Evolutionary conservation across 2,797 vertebrate species (phyloP), one percentile per base, ranked within the genome.

Genomic region (Melanotaenia pygmaea): DNA sequence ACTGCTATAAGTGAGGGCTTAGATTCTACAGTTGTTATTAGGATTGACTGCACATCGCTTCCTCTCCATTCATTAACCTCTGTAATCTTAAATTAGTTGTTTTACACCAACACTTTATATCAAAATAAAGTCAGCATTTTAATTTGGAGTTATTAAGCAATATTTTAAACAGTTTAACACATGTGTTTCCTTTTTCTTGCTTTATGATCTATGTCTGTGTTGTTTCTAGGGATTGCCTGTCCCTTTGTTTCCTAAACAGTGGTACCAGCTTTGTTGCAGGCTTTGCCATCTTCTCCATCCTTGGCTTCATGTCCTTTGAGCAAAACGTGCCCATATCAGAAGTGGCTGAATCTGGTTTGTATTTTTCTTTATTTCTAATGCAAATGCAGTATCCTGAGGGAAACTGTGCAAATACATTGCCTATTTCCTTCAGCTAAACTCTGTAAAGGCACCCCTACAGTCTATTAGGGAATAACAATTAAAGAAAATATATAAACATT

Each of bases 201-300:
- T 1, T 28, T 11, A 3, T 30, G 2, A 32, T 0, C 11, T 10
- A 3, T 58, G 20, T 77, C 32, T 85, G 14, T 81, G 56, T 60
- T 65, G 0, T 80, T 76, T 82, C 37, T 76, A 99, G 98, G 93
- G 98, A 99, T 81, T 98, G 97, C 37, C 59, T 99, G 9, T 95
- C 93, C 2, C 94, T 99, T 47, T 98, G 97, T 89, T 96, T 98
- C 88, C 91, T 99, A 72, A 99, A 99, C 92, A 98, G 98, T 0
- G 96, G 96, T 2, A 99, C 98, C 74, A 99, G 98, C 85, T 98
- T 99, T 0, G 70, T 99, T n/a, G 97, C 98, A 0, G 97, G 98
- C n/a, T 98, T 99, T 76, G 98, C 98, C 67, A 98, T 99, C 88
- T 99, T 99, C 89, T 98, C 98, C 72, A 97, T 99, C 87, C 93